Evolutionary conservation across 1,140 invertebrate genomes (phyloP), one percentile per base, ranked within the genome.

Genomic region (Drosophila repleta): DNA sequence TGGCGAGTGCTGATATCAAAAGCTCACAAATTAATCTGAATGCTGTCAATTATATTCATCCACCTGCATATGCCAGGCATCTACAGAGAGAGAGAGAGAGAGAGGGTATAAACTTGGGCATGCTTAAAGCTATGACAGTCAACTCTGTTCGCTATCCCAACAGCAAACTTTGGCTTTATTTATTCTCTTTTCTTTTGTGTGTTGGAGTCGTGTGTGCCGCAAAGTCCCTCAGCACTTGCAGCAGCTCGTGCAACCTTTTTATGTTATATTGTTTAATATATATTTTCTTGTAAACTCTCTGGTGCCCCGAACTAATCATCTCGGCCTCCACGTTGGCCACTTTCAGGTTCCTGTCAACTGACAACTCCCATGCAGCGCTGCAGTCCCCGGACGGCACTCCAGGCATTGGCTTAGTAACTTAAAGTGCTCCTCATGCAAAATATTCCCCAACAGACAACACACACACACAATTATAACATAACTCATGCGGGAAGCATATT

Each of bases 381-480:
- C 63, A 71, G 57, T 71, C 68, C 68, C 68, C 24, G 35, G 43
- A 29, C 45, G 68, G 18, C 61, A 70, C 67, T 69, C 67, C 20
- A 32, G 43, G 51, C 43, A n/a, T 52, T 66, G 69, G 55, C 63
- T 66, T 66, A 67, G 69, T 72, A 67, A 72, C 70, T 73, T 56
- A 56, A 73, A 73, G 64, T 73, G 64, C 49, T 66, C 57, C 63
- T 32, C 18, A 65, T 53, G 37, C 53, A 71, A 61, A 68, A 39
- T 29, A 57, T 32, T 32, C 21, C 37, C 32, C 46, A 48, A 39
- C 66, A 63, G 48, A 39, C 46, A 67, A 29, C 7, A 52, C 26
- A 56, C 24, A 63, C 8, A 37, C 43, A 71, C 60, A 70, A 71
- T 53, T 67, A 66, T 67, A 21, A 52, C 63, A 66, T 45, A 58